A percentile compares a stretch with the other conserved stretches of the same genome.
phyloP scores from a whole-genome alignment of 2,113 vertebrate genomes.

The Xerus inauris region DNA sequence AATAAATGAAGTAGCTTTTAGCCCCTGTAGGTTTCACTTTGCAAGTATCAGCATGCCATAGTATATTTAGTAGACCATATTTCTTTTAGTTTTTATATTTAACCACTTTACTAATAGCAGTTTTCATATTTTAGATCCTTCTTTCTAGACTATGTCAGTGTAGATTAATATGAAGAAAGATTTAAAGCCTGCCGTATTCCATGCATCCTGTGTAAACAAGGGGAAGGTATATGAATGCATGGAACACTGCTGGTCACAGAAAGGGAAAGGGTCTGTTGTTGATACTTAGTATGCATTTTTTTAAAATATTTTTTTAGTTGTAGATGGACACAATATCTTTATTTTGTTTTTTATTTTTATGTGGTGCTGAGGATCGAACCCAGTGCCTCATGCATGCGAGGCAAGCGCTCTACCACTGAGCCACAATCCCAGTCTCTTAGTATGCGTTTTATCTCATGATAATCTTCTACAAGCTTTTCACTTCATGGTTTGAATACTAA shows the following conservation, averaged over 20 bases:
- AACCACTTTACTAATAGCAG: background rate
- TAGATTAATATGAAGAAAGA: background rate
- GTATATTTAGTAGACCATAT: background rate
- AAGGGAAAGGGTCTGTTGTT: background rate
- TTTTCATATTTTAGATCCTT: constrained; percentile 5
- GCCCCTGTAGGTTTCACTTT: background rate
- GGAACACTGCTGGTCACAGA: background rate
- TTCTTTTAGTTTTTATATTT: constrained; percentile 36
- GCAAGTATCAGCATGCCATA: background rate
- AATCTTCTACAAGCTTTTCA: background rate
- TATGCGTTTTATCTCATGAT: background rate
- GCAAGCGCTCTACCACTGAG: too few relatives aligned
- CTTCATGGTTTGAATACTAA: background rate
- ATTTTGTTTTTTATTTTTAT: too few relatives aligned
- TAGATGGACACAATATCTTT: too few relatives aligned
- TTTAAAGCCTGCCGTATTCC: background rate
- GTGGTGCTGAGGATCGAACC: too few relatives aligned
- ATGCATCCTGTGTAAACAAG: background rate
- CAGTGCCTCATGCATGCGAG: too few relatives aligned
- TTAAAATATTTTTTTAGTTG: too few relatives aligned
- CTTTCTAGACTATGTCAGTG: constrained; percentile 4
- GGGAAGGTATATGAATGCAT: background rate
- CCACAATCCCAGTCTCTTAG: too few relatives aligned
- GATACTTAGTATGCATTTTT: background rate
- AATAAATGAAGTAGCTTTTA: constrained; percentile 32